Base-by-base conservation (phyloP, 2,888 invertebrate species). In the Congeria kusceri region DNA sequence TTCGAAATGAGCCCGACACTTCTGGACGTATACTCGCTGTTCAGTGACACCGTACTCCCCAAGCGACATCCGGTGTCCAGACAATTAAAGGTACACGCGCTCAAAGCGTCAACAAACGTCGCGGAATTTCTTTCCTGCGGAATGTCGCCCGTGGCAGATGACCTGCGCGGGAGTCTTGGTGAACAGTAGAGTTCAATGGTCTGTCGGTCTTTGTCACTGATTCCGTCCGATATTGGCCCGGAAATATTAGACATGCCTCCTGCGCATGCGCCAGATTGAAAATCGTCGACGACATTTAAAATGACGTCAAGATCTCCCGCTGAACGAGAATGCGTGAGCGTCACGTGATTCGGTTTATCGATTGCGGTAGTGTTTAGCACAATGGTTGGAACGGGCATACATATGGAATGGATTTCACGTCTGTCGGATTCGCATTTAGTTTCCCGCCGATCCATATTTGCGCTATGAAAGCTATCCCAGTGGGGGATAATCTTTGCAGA, bases 161-260 rank as follows among this genome's bases (percentile, higher is more conserved):
- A 85, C 28, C 88, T 84, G 25, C 90, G 75, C 15, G 87, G 86
- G 68, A 88, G 83, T 27, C 90, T 74, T 0, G 90, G 90, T 13
- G 90, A 91, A 73, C 90, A 91, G 72, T 89, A 91, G 18, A 91
- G 84, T 39, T 88, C 89, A 65, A 91, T 81, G n/a, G n/a, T n/a
- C 27, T 81, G 80, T 20, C 28, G 27, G 47, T 83, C 82, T 1
- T 65, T 27, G 3, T 83, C 77, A 4, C 75, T 67, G 11, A 80
- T 68, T 1, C 65, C 65, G 28, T 83, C 78, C 49, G 78, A 62
- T 3, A 83, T 63, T 18, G 81, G 79, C 66, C 69, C 59, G n/a
- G 76, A 68, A 53, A 77, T 66, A 25, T 80, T 74, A 7, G 80
- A 69, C 28, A 32, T 56, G 11, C 70, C 70, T 18, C 82, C 76